Percentiles rank a stretch among this genome's conserved stretches.
Conservation (phyloP, 2,797 vertebrate species). For the Hapalemur alaotrensis region DNA sequence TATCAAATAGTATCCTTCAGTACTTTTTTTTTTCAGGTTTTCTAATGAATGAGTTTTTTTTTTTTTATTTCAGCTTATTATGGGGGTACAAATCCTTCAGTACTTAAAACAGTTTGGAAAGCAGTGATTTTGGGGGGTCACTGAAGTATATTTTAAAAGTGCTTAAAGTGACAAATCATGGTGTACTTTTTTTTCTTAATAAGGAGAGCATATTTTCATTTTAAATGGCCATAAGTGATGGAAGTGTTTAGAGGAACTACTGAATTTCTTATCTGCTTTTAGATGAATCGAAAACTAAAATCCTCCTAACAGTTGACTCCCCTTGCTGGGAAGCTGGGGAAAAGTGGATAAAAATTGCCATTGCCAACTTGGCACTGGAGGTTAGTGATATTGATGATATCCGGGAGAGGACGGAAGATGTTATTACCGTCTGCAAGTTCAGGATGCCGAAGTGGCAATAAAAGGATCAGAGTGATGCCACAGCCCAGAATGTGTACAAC, state of each 20-base stretch:
- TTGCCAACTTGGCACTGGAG: constrained; percentile 84
- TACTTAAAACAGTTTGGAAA: not conserved
- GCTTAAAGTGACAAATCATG: not conserved
- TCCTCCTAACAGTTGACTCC: constrained; percentile 86
- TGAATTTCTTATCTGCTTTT: constrained; percentile 38
- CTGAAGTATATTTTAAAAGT: not conserved
- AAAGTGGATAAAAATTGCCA: constrained; percentile 88
- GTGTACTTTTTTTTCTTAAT: not conserved
- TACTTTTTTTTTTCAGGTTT: not conserved
- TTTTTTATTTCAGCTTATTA: no score
- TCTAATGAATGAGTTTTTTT: no score
- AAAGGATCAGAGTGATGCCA: constrained; percentile 79
- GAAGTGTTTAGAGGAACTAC: not conserved
- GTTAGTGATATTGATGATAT: constrained; percentile 86
- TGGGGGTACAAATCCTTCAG: no score
- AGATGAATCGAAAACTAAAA: constrained; percentile 78
- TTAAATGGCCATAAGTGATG: not conserved
- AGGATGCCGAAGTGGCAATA: constrained; percentile 88
- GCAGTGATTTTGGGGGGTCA: not conserved
- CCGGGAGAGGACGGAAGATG: constrained; percentile 81
- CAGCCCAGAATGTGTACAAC: constrained; percentile 73
- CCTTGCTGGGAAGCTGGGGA: constrained; percentile 87
- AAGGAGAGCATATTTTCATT: not conserved
- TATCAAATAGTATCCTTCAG: not conserved
- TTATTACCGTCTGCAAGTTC: constrained; percentile 86